Evolutionary conservation across 2,113 vertebrate genomes (phyloP), one percentile per base, ranked within the genome.

Genomic region (Myxocyprinus asiaticus): DNA sequence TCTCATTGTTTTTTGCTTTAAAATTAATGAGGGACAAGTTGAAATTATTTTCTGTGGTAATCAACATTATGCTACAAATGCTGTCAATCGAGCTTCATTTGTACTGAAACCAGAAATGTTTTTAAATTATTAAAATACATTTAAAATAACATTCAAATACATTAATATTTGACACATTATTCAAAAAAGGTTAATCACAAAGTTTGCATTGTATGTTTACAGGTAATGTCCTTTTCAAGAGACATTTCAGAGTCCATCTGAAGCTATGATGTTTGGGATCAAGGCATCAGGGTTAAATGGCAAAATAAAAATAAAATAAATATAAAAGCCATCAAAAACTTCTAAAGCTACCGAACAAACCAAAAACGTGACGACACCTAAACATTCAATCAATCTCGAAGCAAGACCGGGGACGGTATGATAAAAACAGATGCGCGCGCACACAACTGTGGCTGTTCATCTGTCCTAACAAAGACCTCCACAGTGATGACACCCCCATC

Each of bases 401-500:
- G n/a, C n/a, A 33, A 33, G 22, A 33, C 22, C 22, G 1, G 1
- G 47, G 3, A 33, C 9, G 10, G 33, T 62, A 15, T 10, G 47
- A 51, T 62, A 81, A 48, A 68, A 22, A 11, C 7, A 45, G 42
- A 56, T 50, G 22, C 22, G 22, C 22, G 3, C 3, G 22, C 22
- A 33, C 17, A 12, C 45, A 73, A 64, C 45, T 53, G 58, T 15
- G 65, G 59, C 65, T 45, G 47, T 69, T 65, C 71, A 61, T 71
- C 65, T 45, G 55, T 70, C 71, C 67, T 72, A 70, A 76, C 51
- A 82, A 79, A 63, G 64, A 58, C 56, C 67, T 33, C 22, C 22
- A 64, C 78, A 78, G 71, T 76, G 79, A 78, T 66, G 82, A 79
- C 79, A 81, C 58, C 71, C 22, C 22, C 61, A 82, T 67, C 84